phyloP scores from a whole-genome alignment of 2,113 vertebrate species.

The Casuarius casuarius region DNA sequence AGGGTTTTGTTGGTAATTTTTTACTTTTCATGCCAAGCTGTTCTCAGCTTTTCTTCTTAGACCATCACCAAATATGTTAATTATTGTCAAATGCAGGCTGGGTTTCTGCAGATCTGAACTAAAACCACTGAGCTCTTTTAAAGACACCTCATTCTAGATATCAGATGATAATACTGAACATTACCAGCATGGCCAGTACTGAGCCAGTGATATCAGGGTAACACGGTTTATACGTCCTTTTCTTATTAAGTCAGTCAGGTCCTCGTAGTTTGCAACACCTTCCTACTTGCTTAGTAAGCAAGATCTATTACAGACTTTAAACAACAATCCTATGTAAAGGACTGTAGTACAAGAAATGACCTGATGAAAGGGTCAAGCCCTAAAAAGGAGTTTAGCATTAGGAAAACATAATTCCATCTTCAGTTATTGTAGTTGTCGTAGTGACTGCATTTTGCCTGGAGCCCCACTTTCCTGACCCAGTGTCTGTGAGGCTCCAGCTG shows the following conservation, averaged over 20 bases:
- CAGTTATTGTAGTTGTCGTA: background rate
- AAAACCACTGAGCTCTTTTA: background rate
- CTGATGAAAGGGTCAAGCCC: background rate
- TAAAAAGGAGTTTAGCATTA: background rate
- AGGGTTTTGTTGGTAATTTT: background rate
- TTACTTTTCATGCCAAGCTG: background rate
- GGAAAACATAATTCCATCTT: background rate
- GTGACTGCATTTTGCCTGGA: background rate
- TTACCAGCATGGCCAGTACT: background rate
- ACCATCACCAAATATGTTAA: background rate
- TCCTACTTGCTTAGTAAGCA: background rate
- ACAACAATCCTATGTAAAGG: background rate
- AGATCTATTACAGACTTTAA: background rate
- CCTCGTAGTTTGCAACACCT: background rate
- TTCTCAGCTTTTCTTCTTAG: background rate
- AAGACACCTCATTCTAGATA: background rate
- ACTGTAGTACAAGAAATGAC: background rate
- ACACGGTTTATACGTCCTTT: background rate
- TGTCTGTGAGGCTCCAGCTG: background rate
- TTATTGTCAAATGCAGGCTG: background rate
- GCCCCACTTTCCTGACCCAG: background rate
- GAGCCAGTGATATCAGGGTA: background rate
- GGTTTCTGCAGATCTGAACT: background rate
- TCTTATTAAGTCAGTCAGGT: background rate
- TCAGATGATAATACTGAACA: background rate